These are phyloP conservation scores for Sebastes trivittatus DNA, from an alignment of 2,797 vertebrate genomes.

Conservation along the genomic window DNA sequence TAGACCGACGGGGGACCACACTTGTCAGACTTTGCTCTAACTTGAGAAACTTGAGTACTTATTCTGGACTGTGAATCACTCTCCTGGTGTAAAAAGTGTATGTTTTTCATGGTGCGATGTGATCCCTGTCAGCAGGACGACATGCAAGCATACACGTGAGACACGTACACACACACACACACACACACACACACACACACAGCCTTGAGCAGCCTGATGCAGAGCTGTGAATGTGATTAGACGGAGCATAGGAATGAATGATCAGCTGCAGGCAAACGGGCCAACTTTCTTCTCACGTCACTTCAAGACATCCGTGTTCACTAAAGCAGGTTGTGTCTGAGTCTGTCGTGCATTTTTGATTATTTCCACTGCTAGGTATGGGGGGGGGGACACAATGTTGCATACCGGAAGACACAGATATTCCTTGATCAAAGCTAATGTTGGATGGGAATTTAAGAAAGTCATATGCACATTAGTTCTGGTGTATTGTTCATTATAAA, in stretches of 20 bases:
- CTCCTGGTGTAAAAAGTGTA: slow-evolving; percentile 32
- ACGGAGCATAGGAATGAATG: slow-evolving; percentile 43
- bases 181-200: background rate
- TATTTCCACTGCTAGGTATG: slow-evolving; percentile 18
- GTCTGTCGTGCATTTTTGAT: slow-evolving; percentile 27
- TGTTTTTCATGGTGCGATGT: slow-evolving; percentile 56
- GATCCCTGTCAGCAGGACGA: slow-evolving; percentile 62
- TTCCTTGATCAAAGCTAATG: slow-evolving; percentile 40
- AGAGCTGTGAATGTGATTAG: slow-evolving; percentile 66
- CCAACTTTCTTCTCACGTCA: slow-evolving; percentile 32
- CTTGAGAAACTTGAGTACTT: slow-evolving; percentile 47
- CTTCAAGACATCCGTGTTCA: slow-evolving; percentile 30
- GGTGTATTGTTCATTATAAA: slow-evolving; percentile 4
- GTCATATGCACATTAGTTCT: slow-evolving; percentile 30
- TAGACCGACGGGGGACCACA: slow-evolving; percentile 4
- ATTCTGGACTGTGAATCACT: slow-evolving; percentile 35
- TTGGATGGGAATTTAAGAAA: slow-evolving; percentile 9
- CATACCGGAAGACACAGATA: slow-evolving; percentile 4
- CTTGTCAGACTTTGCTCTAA: slow-evolving; percentile 41
- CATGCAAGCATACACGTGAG: slow-evolving; percentile 43
- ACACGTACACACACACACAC: background rate
- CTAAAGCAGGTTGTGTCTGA: slow-evolving; percentile 16
- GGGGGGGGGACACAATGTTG: background rate
- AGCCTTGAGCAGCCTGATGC: background rate
- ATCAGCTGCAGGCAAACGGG: slow-evolving; percentile 28